phyloP scores from a whole-genome alignment of 2,888 invertebrate species.

The Synergus laeviventris region DNA sequence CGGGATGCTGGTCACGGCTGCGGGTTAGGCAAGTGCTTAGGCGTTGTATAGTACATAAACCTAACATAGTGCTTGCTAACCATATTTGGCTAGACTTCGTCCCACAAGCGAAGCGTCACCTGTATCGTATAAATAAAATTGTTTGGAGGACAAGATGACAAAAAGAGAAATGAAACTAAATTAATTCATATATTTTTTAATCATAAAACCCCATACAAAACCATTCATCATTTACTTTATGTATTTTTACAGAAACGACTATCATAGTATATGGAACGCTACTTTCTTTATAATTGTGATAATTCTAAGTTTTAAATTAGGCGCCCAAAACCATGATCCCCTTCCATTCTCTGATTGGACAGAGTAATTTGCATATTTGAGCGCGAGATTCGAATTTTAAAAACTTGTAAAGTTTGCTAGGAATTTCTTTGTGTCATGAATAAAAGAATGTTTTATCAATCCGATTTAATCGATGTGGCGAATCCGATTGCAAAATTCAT shows the following conservation, averaged over 20 bases:
- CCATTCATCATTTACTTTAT: background rate
- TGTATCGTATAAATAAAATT: constrained; percentile 24
- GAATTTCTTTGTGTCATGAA: background rate
- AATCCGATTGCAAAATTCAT: constrained; percentile 13
- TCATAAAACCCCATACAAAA: background rate
- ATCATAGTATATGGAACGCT: too few species aligned
- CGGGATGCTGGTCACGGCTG: constrained; percentile 44
- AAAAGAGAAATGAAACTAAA: constrained; percentile 10
- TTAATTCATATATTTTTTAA: background rate
- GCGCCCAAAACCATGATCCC: too few species aligned
- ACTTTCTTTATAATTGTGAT: background rate
- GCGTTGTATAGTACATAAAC: constrained; percentile 21
- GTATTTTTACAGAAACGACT: background rate
- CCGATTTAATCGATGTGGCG: background rate
- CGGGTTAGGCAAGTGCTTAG: constrained; percentile 56
- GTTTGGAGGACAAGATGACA: background rate
- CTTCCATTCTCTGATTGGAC: background rate
- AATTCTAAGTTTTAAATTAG: background rate
- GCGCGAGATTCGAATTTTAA: background rate
- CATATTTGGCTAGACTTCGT: constrained; percentile 79
- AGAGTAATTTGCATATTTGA: background rate
- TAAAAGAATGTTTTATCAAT: constrained; percentile 9
- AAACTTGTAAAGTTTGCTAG: background rate
- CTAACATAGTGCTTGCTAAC: constrained; percentile 58
- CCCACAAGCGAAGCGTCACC: constrained; percentile 70